Conservation (phyloP, 2,113 vertebrate genomes). For the Gallinago undulata region DNA sequence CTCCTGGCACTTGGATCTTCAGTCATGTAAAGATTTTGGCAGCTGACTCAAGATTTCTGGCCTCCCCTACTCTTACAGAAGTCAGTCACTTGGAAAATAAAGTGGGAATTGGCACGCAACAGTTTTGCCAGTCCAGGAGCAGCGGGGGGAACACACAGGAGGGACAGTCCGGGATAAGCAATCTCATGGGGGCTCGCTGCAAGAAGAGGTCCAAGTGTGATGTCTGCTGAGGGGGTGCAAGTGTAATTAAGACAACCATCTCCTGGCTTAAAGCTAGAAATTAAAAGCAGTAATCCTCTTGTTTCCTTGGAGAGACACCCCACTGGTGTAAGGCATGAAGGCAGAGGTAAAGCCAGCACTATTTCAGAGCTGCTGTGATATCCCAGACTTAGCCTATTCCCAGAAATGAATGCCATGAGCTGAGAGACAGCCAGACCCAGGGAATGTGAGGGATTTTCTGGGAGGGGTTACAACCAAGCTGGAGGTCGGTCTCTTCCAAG, state of each 20-base stretch:
- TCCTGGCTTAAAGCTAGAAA: not conserved
- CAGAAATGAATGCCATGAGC: not conserved
- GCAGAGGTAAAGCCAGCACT: not conserved
- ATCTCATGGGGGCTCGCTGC: not conserved
- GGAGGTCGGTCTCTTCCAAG: too few species aligned
- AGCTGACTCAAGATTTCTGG: not conserved
- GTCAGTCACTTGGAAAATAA: not conserved
- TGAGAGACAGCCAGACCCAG: not conserved
- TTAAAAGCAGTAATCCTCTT: not conserved
- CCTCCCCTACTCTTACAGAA: not conserved
- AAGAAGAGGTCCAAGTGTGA: not conserved
- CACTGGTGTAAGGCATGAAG: not conserved
- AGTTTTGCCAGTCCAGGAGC: not conserved
- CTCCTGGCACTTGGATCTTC: not conserved
- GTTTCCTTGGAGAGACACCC: not conserved
- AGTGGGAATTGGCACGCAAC: not conserved
- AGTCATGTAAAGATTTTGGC: not conserved
- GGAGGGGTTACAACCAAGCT: not conserved
- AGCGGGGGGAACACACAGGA: rapidly evolving
- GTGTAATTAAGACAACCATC: not conserved
- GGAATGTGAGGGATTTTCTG: not conserved
- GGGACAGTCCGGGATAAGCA: not conserved
- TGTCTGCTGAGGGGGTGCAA: not conserved
- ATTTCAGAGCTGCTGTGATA: not conserved
- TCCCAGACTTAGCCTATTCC: not conserved